These are phyloP conservation scores for Sebastolobus alascanus DNA, from an alignment of 2,797 vertebrate species.

Conservation along the genomic window DNA sequence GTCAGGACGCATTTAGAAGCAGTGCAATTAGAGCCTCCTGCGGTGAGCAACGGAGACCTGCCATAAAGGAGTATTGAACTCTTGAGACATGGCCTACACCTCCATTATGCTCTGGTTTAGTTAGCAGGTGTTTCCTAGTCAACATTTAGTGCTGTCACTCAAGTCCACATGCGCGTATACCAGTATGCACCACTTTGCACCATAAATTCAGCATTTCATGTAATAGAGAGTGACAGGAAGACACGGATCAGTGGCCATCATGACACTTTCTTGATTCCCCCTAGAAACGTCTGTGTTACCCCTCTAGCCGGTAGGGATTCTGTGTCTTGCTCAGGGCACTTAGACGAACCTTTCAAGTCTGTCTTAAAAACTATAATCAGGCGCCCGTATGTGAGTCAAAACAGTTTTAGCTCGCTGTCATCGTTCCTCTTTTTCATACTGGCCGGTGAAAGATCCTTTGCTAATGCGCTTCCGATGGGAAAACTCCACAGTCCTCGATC, in stretches of 20 bases:
- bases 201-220: constrained; percentile 7
- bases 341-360: background rate
- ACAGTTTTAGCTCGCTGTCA: background rate
- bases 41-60: constrained; percentile 72
- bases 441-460: background rate
- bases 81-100: constrained; percentile 70
- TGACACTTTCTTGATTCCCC: constrained; percentile 15
- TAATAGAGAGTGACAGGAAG: constrained; percentile 3
- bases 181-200: background rate
- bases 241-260: constrained; percentile 11
- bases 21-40: constrained; percentile 80
- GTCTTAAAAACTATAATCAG: background rate
- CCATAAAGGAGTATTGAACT: constrained; percentile 77
- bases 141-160: constrained; percentile 41
- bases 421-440: background rate
- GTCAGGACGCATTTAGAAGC: constrained; percentile 80
- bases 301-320: constrained; percentile 2
- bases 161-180: constrained; percentile 7
- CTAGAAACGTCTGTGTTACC: background rate
- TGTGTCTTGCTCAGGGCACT: background rate
- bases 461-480: background rate
- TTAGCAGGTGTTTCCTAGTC: constrained; percentile 42
- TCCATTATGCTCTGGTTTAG: constrained; percentile 62
- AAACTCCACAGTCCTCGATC: background rate
- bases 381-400: background rate